Base-by-base conservation (phyloP, 1,140 invertebrate species). In the Drosophila serrata region DNA sequence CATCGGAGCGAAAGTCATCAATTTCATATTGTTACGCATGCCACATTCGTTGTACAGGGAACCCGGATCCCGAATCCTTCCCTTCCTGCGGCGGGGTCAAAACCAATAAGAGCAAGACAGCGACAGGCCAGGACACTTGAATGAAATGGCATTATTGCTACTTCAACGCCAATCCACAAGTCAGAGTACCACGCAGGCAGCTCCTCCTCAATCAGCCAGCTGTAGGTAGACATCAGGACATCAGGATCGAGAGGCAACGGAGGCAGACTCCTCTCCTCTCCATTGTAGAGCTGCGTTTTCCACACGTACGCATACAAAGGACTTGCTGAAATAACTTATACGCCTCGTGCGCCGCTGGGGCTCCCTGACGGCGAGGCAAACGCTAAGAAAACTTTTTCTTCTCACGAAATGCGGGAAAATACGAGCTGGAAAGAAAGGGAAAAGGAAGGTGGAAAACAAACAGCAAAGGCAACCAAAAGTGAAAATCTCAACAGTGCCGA, bases 1-100 rank as follows among this genome's bases (percentile, higher is more conserved):
- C 75, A 90, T 81, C 70, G 78, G 64, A 85, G 81, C 85, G 85
- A 90, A 90, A 90, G 85, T 90, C 85, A 90, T 90, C 85, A 90
- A 90, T 90, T 90, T 90, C 85, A 90, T 90, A 90, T 90, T 90
- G 85, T 90, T 90, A 90, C 85, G 85, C 85, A 90, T 90, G 80
- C 84, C 85, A 85, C 85, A 88, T 35, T 72, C 51, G 31, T 17
- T 11, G n/a, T 31, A 46, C 22, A 68, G 22, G 42, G 59, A 49
- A 53, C 22, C 27, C 2, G 29, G 35, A 24, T 15, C 12, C 22
- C 43, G 22, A 24, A 15, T 15, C 22, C 43, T 46, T 24, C 43
- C 43, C 43, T 9, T 46, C 22, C 22, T 48, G 31, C 17, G 6
- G 35, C 49, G 17, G 31, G 49, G 31, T 24, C 69, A 48, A 88